Evolutionary conservation across 2,888 invertebrate genomes (phyloP).

Genomic region (Oasisia sp.): DNA sequence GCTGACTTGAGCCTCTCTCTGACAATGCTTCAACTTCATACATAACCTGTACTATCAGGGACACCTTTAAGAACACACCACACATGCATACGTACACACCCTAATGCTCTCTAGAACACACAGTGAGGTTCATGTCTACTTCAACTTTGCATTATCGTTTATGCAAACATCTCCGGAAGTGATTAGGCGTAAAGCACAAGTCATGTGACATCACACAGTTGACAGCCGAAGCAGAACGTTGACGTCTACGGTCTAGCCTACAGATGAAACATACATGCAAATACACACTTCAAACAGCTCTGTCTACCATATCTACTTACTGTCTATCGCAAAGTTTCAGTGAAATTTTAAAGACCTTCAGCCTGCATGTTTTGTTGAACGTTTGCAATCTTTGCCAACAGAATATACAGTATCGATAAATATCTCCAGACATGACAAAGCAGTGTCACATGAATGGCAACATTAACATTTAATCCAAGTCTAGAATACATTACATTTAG

Average conservation of each 20-base stretch:
- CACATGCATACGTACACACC: background rate
- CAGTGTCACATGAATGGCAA: background rate
- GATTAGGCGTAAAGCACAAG: background rate
- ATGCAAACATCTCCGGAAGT: background rate
- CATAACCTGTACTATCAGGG: background rate
- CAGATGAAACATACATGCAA: background rate
- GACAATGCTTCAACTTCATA: background rate
- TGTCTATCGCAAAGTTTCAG: background rate
- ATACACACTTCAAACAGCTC: background rate
- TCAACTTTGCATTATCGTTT: background rate
- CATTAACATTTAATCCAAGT: background rate
- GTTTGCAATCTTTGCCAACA: no score
- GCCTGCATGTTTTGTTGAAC: no score
- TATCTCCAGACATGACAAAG: background rate
- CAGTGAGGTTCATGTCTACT: background rate
- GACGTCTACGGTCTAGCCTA: background rate
- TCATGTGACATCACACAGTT: background rate
- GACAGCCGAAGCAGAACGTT: background rate
- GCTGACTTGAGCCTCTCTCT: background rate
- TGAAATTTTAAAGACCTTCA: no score
- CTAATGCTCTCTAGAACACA: background rate
- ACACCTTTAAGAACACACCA: no score
- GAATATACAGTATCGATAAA: background rate
- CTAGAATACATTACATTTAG: background rate
- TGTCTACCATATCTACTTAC: background rate